These are phyloP conservation scores for Esox niger DNA, from an alignment of 2,113 vertebrate genomes.

Conservation along the genomic window DNA sequence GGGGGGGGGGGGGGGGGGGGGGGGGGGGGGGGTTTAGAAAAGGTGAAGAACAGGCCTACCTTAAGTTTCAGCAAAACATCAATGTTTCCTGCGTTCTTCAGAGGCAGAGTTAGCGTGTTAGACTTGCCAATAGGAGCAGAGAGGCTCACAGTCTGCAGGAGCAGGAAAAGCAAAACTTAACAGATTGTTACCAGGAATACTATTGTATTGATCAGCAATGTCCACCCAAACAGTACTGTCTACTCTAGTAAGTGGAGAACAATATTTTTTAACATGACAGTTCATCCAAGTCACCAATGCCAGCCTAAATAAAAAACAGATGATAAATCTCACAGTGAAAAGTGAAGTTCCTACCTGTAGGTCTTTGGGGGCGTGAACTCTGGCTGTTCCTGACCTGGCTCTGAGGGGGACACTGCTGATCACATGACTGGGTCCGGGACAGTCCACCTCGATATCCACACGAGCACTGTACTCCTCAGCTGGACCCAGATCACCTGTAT, in stretches of 20 bases:
- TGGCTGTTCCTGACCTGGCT: slow-evolving; percentile 84
- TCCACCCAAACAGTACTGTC: neutral
- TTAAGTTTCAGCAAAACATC: slow-evolving; percentile 81
- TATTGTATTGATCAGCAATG: neutral
- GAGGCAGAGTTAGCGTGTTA: slow-evolving; percentile 78
- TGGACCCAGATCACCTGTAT: slow-evolving; percentile 75
- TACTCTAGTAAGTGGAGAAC: no score
- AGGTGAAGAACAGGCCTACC: slow-evolving; percentile 77
- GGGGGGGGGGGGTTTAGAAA: no score
- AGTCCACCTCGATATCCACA: slow-evolving; percentile 91
- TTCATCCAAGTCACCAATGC: no score
- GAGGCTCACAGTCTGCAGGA: slow-evolving; percentile 81
- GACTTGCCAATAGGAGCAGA: slow-evolving; percentile 73
- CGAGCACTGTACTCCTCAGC: slow-evolving; percentile 85
- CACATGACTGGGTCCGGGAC: slow-evolving; percentile 81
- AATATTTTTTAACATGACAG: no score
- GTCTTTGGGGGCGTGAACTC: slow-evolving; percentile 87
- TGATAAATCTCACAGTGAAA: no score
- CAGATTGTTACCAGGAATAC: neutral
- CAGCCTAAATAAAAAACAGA: no score
- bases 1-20: no score
- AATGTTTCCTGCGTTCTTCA: slow-evolving; percentile 97
- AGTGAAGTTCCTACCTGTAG: slow-evolving; percentile 83
- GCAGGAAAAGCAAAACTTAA: slow-evolving; percentile 36
- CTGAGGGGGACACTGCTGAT: slow-evolving; percentile 82